Conservation (phyloP, 2,888 invertebrate genomes). For the Drosophila subsilvestris region DNA sequence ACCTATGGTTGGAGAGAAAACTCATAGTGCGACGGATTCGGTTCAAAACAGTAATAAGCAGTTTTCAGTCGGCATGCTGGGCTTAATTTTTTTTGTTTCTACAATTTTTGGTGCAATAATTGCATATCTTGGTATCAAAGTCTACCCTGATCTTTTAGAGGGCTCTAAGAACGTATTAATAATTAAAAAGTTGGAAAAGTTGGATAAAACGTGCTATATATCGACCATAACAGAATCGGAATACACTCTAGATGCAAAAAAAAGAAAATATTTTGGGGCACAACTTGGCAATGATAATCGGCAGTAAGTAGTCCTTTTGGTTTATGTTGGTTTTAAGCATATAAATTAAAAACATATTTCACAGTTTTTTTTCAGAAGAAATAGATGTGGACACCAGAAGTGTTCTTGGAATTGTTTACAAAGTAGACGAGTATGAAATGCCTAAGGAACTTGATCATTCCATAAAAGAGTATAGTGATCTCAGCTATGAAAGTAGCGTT, state of each 20-base stretch:
- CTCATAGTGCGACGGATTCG: constrained; percentile 49
- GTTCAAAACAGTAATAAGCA: constrained; percentile 68
- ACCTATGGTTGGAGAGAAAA: constrained; percentile 20
- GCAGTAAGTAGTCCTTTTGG: constrained; percentile 23
- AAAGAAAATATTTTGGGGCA: constrained; percentile 19
- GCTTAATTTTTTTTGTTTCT: constrained; percentile 73
- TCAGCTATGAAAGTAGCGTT: constrained; percentile 62
- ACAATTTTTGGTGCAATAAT: constrained; percentile 69
- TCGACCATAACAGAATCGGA: constrained; percentile 73
- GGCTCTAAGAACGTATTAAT: constrained; percentile 80
- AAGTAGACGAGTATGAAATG: constrained; percentile 65
- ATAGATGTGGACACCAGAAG: constrained; percentile 21
- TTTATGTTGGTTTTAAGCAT: background rate
- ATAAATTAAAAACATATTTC: background rate
- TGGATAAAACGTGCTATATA: constrained; percentile 64
- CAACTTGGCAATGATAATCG: background rate
- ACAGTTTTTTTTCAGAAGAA: constrained; percentile 35
- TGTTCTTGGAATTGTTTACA: constrained; percentile 41
- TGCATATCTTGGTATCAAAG: constrained; percentile 76
- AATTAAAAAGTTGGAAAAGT: constrained; percentile 76
- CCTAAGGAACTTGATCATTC: constrained; percentile 55
- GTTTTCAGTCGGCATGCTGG: constrained; percentile 76
- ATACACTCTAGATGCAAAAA: constrained; percentile 39
- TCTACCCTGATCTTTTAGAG: constrained; percentile 77
- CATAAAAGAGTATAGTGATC: constrained; percentile 45